Percentiles rank a stretch among this genome's conserved stretches.
phyloP scores from a whole-genome alignment of 1,140 invertebrate species.

The Musca vetustissima region DNA sequence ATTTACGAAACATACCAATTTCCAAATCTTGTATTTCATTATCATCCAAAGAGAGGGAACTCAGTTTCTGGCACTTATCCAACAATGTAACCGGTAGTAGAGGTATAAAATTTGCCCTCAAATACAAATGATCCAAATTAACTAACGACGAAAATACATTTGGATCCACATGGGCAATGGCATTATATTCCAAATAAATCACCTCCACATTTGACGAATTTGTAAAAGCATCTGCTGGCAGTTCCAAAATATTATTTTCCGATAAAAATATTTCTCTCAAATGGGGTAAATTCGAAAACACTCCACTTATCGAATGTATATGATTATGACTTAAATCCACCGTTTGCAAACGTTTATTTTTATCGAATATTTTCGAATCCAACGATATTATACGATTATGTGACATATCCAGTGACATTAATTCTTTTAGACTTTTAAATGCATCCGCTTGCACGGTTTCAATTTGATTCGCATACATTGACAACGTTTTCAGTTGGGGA shows the following conservation, averaged over 20 bases:
- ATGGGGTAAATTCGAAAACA: constrained; percentile 77
- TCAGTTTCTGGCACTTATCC: constrained; percentile 70
- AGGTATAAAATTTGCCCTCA: constrained; percentile 84
- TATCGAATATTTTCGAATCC: constrained; percentile 70
- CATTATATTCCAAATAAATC: constrained; percentile 85
- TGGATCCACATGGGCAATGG: constrained; percentile 73
- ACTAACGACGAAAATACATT: constrained; percentile 71
- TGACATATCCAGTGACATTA: constrained; percentile 84
- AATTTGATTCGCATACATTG: constrained; percentile 82
- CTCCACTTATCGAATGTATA: constrained; percentile 77
- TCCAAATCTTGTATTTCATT: constrained; percentile 83
- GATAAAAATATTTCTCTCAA: constrained; percentile 82
- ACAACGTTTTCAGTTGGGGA: constrained; percentile 75
- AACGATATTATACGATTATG: constrained; percentile 81
- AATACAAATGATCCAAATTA: constrained; percentile 79
- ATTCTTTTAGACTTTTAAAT: constrained; percentile 70
- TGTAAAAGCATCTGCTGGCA: constrained; percentile 77
- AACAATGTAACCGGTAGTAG: constrained; percentile 75
- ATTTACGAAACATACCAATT: constrained; percentile 75
- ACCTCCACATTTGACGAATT: constrained; percentile 76
- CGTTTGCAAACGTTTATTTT: constrained; percentile 73
- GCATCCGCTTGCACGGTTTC: constrained; percentile 74
- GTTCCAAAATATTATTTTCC: constrained; percentile 86
- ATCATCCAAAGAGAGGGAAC: constrained; percentile 85
- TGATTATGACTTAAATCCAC: constrained; percentile 89